Evolutionary conservation across 2,113 vertebrate species (phyloP).

Genomic region (Heteronetta atricapilla): DNA sequence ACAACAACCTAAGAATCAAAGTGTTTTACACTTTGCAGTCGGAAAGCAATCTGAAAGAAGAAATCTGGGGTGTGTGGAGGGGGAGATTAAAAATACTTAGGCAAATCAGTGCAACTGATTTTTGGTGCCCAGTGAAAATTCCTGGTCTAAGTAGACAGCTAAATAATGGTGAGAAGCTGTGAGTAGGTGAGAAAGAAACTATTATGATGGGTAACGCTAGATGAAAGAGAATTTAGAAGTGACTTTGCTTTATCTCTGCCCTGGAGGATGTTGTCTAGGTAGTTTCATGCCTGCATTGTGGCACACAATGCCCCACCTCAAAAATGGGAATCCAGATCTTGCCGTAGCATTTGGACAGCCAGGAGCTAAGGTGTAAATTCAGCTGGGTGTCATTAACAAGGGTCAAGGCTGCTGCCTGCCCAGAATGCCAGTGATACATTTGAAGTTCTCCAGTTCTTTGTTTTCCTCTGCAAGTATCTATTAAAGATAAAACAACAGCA

Average conservation of each 20-base stretch:
- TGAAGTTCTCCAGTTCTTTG: neutral
- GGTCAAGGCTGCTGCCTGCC: neutral
- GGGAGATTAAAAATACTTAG: neutral
- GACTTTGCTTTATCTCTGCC: neutral
- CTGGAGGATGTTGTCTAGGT: constrained; percentile 2
- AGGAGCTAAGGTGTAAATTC: neutral
- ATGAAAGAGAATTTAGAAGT: constrained; percentile 15
- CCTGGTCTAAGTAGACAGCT: neutral
- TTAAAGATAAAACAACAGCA: neutral
- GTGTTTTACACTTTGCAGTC: constrained; percentile 21
- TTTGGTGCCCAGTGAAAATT: neutral
- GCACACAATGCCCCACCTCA: neutral
- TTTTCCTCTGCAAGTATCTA: neutral
- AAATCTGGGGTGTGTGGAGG: neutral
- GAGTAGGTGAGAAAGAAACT: neutral
- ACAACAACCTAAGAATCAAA: constrained; percentile 56
- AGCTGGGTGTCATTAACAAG: neutral
- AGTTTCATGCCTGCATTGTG: neutral
- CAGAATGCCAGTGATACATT: neutral
- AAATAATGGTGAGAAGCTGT: neutral
- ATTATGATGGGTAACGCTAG: neutral
- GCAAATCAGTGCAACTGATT: neutral
- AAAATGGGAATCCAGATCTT: neutral
- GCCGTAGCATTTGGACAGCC: neutral
- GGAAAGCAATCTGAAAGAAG: constrained; percentile 49